A percentile compares a stretch with the other conserved stretches of the same genome.
phyloP scores from a whole-genome alignment of 1,140 invertebrate species.

The Rhyzopertha dominica region DNA sequence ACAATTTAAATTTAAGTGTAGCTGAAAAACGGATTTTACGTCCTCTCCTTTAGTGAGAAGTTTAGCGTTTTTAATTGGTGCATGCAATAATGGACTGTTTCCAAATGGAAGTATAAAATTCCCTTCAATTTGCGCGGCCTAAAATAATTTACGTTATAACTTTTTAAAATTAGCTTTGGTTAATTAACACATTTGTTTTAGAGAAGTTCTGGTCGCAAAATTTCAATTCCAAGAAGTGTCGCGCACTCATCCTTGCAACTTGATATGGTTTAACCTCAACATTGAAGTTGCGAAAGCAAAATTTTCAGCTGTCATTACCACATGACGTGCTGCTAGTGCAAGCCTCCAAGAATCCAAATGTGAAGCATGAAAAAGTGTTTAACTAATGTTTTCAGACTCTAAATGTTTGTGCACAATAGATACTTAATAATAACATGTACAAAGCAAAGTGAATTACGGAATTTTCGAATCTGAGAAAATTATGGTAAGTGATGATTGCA shows the following conservation, averaged over 20 bases:
- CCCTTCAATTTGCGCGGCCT: background rate
- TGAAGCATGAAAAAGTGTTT: too few relatives aligned
- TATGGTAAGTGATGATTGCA: too few relatives aligned
- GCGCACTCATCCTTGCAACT: background rate
- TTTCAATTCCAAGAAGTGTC: background rate
- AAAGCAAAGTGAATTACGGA: too few relatives aligned
- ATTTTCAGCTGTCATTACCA: too few relatives aligned
- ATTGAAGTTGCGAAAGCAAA: too few relatives aligned
- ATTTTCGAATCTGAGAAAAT: too few relatives aligned
- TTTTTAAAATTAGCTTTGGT: constrained; percentile 11
- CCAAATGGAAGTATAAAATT: constrained; percentile 24
- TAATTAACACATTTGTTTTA: constrained; percentile 9
- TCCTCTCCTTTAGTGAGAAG: constrained; percentile 27
- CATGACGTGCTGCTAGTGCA: too few relatives aligned
- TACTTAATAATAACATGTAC: too few relatives aligned
- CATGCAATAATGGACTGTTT: constrained; percentile 19
- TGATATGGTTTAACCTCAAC: too few relatives aligned
- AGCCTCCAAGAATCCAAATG: too few relatives aligned
- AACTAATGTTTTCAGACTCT: too few relatives aligned
- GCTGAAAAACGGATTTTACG: constrained; percentile 28
- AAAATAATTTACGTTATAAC: constrained; percentile 1
- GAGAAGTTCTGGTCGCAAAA: background rate
- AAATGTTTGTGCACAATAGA: too few relatives aligned
- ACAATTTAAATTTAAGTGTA: constrained; percentile 19
- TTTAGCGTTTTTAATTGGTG: constrained; percentile 15